Base-by-base conservation (phyloP, 2,113 vertebrate species). In the Boulengeromyrus knoepffleri region DNA sequence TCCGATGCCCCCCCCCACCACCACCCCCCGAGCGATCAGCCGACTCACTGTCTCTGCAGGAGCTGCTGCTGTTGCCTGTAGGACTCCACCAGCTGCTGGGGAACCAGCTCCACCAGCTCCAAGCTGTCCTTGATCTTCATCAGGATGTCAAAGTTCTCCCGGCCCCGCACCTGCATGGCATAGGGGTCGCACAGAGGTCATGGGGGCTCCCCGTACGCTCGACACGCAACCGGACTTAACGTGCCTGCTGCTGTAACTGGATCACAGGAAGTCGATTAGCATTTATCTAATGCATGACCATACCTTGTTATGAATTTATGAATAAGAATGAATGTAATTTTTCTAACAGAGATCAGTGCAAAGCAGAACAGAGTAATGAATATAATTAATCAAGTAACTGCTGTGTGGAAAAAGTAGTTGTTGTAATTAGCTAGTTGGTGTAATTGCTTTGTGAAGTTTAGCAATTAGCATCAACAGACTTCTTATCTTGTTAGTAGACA, bases 51-150 rank as follows among this genome's bases (percentile, higher is more conserved):
- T 93, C 98, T 96, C 93, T 99, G 99, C 84, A 99, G 95, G 85
- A 99, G 96, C 93, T 99, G 98, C 94, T 99, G 98, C 91, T 99
- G 98, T 93, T 99, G 99, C 77, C 98, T 94, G 92, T 99, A 99
- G 0, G 98, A 97, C 12, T 99, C 98, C 0, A 99, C 96, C 90
- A 98, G 93, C 24, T 97, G 97, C 94, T 97, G 99, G 0, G 99
- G 99, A 17, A 99, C 99, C 91, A 98, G 94, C 92, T 99, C 98
- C 93, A 98, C 96, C 91, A 99, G 95, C 94, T 99, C 99, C 94
- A 99, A 94, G 90, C 99, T 97, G 94, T 99, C 99, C 93, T 99
- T 99, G 85, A 99, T 97, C 95, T 97, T 99, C 98, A 98, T 99
- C 92, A 99, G 95, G 93, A 98, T 96, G 95, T 99, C 99, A 3